Evolutionary conservation across 2,797 vertebrate genomes (phyloP).

Genomic region (Enteromius anoplus): DNA sequence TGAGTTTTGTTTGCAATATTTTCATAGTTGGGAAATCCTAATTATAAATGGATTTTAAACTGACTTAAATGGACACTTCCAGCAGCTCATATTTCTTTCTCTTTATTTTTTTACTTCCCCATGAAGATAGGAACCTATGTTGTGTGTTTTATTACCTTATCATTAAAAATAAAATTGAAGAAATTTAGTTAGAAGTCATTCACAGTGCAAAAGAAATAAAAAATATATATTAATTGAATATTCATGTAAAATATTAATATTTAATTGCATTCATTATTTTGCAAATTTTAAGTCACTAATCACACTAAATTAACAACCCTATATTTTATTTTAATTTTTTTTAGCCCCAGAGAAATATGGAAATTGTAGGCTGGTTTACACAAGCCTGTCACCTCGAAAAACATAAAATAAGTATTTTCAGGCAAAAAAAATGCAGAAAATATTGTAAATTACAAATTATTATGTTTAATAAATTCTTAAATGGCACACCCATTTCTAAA

Average conservation of each 20-base stretch:
- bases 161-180: not conserved
- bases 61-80: not conserved
- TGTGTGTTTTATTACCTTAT: not conserved
- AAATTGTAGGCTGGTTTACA: not conserved
- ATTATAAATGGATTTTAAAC: not conserved
- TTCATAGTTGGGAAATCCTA: not conserved
- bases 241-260: too few relatives aligned
- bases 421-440: not conserved
- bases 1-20: not conserved
- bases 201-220: not conserved
- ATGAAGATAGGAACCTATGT: not conserved
- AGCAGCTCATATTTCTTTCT: not conserved
- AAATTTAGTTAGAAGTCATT: not conserved
- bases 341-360: not conserved
- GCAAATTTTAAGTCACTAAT: slow-evolving; percentile 8
- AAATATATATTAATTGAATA: not conserved
- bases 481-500: not conserved
- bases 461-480: not conserved
- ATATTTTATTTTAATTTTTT: not conserved
- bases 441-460: not conserved
- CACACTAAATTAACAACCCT: not conserved
- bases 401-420: not conserved
- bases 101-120: not conserved
- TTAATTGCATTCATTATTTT: not conserved
- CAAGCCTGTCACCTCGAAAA: not conserved